These are phyloP conservation scores for Myrmecophaga tridactyla DNA, from an alignment of 2,113 vertebrate species.

Conservation along the genomic window DNA sequence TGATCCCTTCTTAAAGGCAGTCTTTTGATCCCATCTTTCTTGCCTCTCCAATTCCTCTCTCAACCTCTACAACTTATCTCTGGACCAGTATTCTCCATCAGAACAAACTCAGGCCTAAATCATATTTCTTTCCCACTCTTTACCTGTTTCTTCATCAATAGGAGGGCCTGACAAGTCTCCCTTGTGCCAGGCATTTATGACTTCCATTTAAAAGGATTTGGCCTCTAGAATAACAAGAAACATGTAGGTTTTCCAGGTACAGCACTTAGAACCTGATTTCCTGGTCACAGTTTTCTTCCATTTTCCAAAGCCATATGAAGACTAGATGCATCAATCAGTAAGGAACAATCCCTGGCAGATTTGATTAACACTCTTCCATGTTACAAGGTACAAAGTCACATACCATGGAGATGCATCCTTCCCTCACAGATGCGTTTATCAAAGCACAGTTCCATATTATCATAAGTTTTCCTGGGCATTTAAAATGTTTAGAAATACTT, in stretches of 20 bases:
- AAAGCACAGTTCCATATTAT: conserved; percentile 53
- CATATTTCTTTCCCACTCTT: no score
- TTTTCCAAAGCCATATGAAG: conserved; percentile 60
- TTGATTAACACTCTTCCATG: conserved; percentile 76
- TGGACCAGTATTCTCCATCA: no score
- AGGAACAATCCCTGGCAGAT: conserved; percentile 74
- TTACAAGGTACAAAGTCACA: conserved; percentile 68
- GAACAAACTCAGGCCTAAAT: no score
- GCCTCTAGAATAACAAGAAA: background rate
- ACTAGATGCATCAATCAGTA: conserved; percentile 28
- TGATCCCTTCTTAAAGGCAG: no score
- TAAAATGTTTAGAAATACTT: background rate
- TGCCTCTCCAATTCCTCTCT: no score
- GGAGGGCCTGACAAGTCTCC: no score
- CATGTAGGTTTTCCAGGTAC: background rate
- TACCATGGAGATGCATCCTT: conserved; percentile 70
- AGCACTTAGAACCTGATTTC: background rate
- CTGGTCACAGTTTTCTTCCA: conserved; percentile 57
- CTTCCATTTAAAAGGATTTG: background rate
- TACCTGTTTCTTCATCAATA: no score
- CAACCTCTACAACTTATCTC: no score
- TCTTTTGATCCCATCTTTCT: no score
- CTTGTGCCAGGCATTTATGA: no score
- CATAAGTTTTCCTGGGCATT: background rate
- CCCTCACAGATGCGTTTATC: conserved; percentile 75